phyloP scores from a whole-genome alignment of 1,140 invertebrate species.

The Conus betulinus region DNA sequence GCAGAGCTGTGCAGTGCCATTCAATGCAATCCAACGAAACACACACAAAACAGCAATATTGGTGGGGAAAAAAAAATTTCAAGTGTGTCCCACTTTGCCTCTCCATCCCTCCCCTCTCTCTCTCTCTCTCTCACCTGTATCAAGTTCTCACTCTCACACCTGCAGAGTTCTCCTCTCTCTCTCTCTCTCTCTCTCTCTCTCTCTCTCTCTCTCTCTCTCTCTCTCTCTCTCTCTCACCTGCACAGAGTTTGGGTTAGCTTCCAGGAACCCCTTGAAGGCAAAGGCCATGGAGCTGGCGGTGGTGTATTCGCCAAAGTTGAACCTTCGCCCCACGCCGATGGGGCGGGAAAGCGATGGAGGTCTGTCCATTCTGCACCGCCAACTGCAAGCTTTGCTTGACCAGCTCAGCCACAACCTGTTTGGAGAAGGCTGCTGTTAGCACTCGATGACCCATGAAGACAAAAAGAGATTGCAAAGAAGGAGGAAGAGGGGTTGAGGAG shows the following conservation, averaged over 20 bases:
- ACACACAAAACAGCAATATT: no score
- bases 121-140: no score
- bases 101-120: no score
- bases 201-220: no score
- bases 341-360: constrained; percentile 12
- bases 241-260: neutral
- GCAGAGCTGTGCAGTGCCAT: no score
- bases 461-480: no score
- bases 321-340: constrained; percentile 1
- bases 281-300: neutral
- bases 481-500: no score
- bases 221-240: neutral
- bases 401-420: neutral
- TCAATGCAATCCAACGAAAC: no score
- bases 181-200: neutral
- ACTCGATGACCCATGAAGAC: no score
- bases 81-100: no score
- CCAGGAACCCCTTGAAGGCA: constrained; percentile 6
- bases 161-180: no score
- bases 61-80: no score
- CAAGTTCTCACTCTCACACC: neutral
- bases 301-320: neutral
- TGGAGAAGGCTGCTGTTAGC: neutral
- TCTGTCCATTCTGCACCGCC: constrained; percentile 3
- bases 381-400: neutral